phyloP scores from a whole-genome alignment of 2,888 invertebrate genomes.

The Parnassius orleans region DNA sequence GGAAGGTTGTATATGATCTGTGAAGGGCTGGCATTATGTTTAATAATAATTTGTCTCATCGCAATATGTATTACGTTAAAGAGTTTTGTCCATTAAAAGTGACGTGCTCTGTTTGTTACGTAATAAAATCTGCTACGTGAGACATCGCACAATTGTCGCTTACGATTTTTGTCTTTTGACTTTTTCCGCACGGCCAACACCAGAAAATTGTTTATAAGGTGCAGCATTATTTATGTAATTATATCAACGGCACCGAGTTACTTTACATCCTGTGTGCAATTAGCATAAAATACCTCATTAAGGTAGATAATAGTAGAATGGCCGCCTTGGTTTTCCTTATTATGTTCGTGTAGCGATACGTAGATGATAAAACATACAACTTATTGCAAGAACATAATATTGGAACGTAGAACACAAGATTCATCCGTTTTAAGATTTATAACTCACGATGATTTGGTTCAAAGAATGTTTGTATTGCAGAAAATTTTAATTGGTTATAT shows the following conservation, averaged over 20 bases:
- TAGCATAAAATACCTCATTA: constrained; percentile 76
- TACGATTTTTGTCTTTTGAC: constrained; percentile 29
- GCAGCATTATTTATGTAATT: constrained; percentile 63
- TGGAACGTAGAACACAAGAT: no score
- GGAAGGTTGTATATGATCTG: no score
- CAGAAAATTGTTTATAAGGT: constrained; percentile 64
- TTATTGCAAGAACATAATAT: not conserved
- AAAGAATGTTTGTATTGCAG: no score
- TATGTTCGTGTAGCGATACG: constrained; percentile 34
- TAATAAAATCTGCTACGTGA: not conserved
- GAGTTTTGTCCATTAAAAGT: no score
- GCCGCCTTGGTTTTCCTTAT: constrained; percentile 61
- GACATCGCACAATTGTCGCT: constrained; percentile 1
- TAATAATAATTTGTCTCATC: no score
- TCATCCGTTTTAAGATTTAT: no score
- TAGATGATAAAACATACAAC: constrained; percentile 13
- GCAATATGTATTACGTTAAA: no score
- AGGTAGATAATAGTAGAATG: constrained; percentile 58
- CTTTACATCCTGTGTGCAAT: constrained; percentile 69
- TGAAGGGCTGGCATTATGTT: no score
- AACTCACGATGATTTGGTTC: no score
- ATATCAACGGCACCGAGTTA: constrained; percentile 54
- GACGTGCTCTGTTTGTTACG: no score
- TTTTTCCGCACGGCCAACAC: constrained; percentile 63
- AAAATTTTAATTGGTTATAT: no score